Conservation (phyloP, 2,888 invertebrate species). For the Drosophila trichaetosa region DNA sequence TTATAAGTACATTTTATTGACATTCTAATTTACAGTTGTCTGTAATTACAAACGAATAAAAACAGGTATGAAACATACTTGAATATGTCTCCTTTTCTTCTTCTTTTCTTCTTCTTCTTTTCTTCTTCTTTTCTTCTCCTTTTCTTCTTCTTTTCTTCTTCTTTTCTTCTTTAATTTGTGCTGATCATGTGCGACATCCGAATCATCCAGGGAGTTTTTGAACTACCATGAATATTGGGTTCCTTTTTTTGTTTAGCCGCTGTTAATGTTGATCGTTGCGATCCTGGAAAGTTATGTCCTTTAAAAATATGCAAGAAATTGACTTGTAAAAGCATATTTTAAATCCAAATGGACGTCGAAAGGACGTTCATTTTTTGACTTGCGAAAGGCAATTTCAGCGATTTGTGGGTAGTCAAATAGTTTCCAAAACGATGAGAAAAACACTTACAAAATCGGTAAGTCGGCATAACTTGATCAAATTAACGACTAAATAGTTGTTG, state of each 20-base stretch:
- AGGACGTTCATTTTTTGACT: background rate
- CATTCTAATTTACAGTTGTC: conserved; percentile 44
- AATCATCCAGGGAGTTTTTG: too few species aligned
- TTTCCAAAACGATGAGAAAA: background rate
- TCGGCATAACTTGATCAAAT: background rate
- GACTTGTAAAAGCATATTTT: background rate
- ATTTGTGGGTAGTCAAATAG: background rate
- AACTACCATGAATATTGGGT: background rate
- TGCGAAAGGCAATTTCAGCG: background rate
- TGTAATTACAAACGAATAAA: conserved; percentile 53
- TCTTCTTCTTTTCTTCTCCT: background rate
- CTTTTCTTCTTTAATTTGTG: background rate
- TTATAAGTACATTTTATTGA: conserved; percentile 30
- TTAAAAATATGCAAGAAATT: background rate
- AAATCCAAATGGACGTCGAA: background rate
- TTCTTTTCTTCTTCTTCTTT: background rate
- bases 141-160: background rate
- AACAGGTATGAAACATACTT: conserved; percentile 32
- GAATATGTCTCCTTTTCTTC: background rate
- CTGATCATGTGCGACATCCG: background rate
- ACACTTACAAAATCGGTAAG: background rate
- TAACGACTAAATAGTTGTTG: background rate
- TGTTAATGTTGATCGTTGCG: background rate
- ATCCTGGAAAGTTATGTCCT: background rate
- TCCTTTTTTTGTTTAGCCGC: background rate